Evolutionary conservation across 2,113 vertebrate genomes (phyloP).

Genomic region (Vulpes vulpes): DNA sequence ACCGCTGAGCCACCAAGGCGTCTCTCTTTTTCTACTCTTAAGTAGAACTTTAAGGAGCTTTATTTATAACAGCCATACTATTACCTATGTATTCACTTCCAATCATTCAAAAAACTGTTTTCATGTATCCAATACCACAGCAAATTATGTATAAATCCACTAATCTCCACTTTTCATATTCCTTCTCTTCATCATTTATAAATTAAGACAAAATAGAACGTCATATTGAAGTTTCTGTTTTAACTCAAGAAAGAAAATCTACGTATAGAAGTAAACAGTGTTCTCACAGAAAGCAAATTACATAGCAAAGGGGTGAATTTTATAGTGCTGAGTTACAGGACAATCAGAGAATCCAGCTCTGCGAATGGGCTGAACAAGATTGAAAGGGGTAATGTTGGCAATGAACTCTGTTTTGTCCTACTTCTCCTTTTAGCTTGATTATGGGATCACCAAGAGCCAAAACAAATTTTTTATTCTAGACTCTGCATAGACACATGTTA

Average conservation of each 20-base stretch:
- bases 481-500: background rate
- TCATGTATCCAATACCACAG: background rate
- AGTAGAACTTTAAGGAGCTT: background rate
- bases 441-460: background rate
- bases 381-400: background rate
- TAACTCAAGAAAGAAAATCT: constrained; percentile 26
- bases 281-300: background rate
- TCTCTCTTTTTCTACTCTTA: background rate
- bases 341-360: background rate
- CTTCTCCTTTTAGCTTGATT: background rate
- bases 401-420: background rate
- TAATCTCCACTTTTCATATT: background rate
- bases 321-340: background rate
- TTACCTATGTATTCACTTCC: background rate
- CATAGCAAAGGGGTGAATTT: background rate
- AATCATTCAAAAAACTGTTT: background rate
- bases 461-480: background rate
- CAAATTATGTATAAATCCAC: constrained; percentile 23
- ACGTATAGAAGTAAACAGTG: background rate
- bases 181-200: background rate
- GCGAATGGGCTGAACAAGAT: background rate
- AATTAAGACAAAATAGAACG: constrained; percentile 13
- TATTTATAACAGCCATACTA: background rate
- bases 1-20: too few species aligned
- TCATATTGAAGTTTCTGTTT: background rate